A percentile compares a stretch with the other conserved stretches of the same genome.
Evolutionary conservation across 2,113 vertebrate species (phyloP).

Genomic region (Phaethornis superciliosus): DNA sequence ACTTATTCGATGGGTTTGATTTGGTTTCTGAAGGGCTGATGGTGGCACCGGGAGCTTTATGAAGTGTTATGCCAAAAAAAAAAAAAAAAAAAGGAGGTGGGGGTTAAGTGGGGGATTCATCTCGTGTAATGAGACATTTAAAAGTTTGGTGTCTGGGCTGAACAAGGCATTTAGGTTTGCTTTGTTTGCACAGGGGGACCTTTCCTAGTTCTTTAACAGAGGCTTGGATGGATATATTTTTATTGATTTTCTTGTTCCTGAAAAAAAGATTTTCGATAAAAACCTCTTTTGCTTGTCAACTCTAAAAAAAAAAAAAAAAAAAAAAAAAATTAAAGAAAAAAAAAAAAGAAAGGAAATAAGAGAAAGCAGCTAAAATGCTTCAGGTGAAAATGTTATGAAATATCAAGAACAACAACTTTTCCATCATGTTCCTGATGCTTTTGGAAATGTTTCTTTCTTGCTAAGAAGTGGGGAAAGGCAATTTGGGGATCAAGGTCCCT

Average conservation of each 20-base stretch:
- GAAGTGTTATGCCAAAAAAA: neutral
- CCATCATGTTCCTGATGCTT: constrained; percentile 31
- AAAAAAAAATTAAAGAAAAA: no score
- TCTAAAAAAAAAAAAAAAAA: no score
- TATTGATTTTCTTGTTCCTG: constrained; percentile 55
- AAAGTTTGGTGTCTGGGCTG: neutral
- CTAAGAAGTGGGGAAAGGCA: neutral
- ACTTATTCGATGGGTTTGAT: neutral
- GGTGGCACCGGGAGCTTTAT: neutral
- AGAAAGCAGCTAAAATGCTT: neutral
- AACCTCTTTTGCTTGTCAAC: constrained; percentile 22
- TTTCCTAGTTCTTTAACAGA: constrained; percentile 20
- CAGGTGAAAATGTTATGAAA: constrained; percentile 63
- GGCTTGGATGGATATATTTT: constrained; percentile 25
- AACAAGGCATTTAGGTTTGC: neutral
- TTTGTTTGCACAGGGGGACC: neutral
- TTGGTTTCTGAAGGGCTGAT: neutral
- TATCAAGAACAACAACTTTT: constrained; percentile 47
- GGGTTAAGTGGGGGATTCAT: accelerated
- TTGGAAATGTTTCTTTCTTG: neutral
- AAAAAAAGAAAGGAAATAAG: neutral
- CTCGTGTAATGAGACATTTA: neutral
- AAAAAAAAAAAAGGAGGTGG: neutral
- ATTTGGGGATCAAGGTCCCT: neutral
- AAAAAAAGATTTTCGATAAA: constrained; percentile 59